These are phyloP conservation scores for Amblyjoppa proteus DNA, from an alignment of 2,888 invertebrate genomes.

Conservation along the genomic window DNA sequence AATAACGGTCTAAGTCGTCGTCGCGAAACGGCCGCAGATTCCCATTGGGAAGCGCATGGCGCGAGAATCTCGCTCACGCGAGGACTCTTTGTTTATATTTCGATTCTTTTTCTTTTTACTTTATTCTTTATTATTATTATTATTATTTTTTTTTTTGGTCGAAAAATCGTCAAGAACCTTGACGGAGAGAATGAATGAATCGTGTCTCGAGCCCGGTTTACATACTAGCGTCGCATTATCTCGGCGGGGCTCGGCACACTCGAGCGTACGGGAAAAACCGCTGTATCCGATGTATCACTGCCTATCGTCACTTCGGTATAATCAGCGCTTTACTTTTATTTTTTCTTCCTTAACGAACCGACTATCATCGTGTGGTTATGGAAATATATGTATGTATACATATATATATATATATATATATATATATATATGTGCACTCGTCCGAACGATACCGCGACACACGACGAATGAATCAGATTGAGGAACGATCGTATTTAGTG, in stretches of 20 bases:
- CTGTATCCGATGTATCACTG: slow-evolving; percentile 39
- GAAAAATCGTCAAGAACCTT: not conserved
- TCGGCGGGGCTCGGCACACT: not conserved
- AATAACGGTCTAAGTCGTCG: not conserved
- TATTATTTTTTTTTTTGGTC: not conserved
- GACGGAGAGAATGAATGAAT: slow-evolving; percentile 15
- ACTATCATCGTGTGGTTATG: slow-evolving; percentile 3
- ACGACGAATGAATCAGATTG: slow-evolving; percentile 3
- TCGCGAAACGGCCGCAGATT: not conserved
- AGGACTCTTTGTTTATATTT: no score
- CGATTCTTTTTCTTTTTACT: not conserved
- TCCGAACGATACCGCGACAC: not conserved
- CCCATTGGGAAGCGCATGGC: not conserved
- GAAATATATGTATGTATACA: not conserved
- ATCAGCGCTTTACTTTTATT: slow-evolving; percentile 16
- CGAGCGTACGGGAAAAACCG: slow-evolving; percentile 22
- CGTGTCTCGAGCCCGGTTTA: not conserved
- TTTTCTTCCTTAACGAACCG: not conserved
- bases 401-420: no score
- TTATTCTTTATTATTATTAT: not conserved
- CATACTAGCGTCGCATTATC: slow-evolving; percentile 12
- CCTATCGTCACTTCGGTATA: not conserved
- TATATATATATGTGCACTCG: not conserved
- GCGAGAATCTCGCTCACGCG: not conserved
- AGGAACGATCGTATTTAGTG: not conserved